Evolutionary conservation across 2,113 vertebrate genomes (phyloP), one percentile per base, ranked within the genome.

Genomic region (Aphelocoma coerulescens): DNA sequence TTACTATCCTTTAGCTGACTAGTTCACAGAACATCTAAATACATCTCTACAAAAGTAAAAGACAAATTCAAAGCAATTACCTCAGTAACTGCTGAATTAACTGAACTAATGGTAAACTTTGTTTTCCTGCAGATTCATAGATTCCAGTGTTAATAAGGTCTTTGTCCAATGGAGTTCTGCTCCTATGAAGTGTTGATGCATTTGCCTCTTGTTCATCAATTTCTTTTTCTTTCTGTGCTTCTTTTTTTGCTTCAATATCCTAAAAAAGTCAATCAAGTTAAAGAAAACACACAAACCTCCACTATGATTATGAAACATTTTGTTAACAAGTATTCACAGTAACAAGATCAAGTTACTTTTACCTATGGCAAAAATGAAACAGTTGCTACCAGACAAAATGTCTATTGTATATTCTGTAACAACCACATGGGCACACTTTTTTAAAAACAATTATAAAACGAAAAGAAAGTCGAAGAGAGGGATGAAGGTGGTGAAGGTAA

Each of bases 161-260:
- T 98, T 99, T 99, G 96, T 99, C 99, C 90, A 99, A 66, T 16
- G 99, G 98, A 92, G 99, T 98, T 81, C 99, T 98, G 89, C 98
- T 99, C 74, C 99, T 98, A 12, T 99, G 99, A 97, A 99, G 98
- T 0, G 98, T 98, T 30, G 99, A 99, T 30, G 99, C 99, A 75
- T 98, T 99, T 48, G 98, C 99, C 97, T 99, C 99, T 94, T 99
- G 99, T 81, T 99, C 99, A 91, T 99, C 99, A 10, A 99, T 99
- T 97, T 99, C 99, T 97, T 99, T 99, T 96, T 99, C 99, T 84
- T 99, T 99, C 96, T 99, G 99, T 10, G 99, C 99, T 97, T 99
- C 99, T 92, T 99, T 99, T 97, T 99, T 99, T 33, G 99, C 99
- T 97, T 99, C 99, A 51, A 99, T 99, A 91, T 99, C 99, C 99